These are phyloP conservation scores for Scaptomyza reducta DNA, from an alignment of 2,888 invertebrate species.

Conservation along the genomic window DNA sequence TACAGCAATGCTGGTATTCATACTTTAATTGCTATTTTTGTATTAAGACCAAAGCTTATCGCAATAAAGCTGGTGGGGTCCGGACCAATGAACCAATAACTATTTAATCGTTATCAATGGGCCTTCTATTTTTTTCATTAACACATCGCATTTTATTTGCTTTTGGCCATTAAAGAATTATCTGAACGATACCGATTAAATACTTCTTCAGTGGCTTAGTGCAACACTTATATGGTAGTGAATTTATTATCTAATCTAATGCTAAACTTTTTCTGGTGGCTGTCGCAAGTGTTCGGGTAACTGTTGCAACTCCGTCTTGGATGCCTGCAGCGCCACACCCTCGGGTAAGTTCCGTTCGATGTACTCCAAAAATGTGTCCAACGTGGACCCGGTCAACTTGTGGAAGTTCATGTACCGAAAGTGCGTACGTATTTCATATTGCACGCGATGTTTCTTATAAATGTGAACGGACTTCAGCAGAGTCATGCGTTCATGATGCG, in stretches of 20 bases:
- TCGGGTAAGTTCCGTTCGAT: conserved; percentile 98
- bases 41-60: conserved; percentile 48
- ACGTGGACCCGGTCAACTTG: conserved; percentile 96
- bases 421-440: conserved; percentile 97
- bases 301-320: conserved; percentile 88
- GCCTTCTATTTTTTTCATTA: conserved; percentile 34
- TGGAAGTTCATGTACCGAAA: conserved; percentile 93
- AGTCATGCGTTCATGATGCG: conserved; percentile 90
- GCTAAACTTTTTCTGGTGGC: conserved; percentile 80
- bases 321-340: conserved; percentile 96
- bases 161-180: conserved; percentile 35
- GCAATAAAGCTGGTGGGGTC: conserved; percentile 31
- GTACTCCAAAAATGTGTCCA: conserved; percentile 97
- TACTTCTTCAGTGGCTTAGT: conserved; percentile 2
- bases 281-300: conserved; percentile 86
- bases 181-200: conserved; percentile 27
- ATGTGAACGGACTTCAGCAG: conserved; percentile 95
- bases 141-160: conserved; percentile 35
- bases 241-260: conserved; percentile 19
- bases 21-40: conserved; percentile 6
- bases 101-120: conserved; percentile 35
- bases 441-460: conserved; percentile 96
- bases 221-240: conserved; percentile 26
- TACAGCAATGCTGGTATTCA: neutral
- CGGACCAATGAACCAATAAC: conserved; percentile 12